Base-by-base conservation (phyloP, 2,797 vertebrate genomes). In the Siniperca undulata region DNA sequence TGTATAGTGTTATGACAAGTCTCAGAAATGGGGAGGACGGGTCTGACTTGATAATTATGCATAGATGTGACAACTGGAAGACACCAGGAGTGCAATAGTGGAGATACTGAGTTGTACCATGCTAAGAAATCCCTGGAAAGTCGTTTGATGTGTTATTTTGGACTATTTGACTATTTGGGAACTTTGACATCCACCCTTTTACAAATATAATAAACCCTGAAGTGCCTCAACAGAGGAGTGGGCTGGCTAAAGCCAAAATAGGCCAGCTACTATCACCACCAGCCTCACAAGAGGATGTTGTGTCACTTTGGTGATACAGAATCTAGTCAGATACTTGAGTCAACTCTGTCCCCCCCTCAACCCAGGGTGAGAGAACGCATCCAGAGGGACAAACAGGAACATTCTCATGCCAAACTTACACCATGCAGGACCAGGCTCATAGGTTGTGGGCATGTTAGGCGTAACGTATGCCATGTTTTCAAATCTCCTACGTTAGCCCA, bases 41-140 rank as follows among this genome's bases (percentile, higher is more conserved):
- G 19, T 65, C 44, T 65, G n/a, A 64, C 61, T 38, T 61, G 59
- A 14, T 61, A 65, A 65, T 46, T 52, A 55, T 70, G 36, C 22
- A 17, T 8, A 11, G 14, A 55, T 24, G 7, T 70, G 16, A 48
- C 17, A 52, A 68, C 19, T 34, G 13, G 12, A 55, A 42, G 17
- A 70, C 5, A 65, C 16, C 8, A 48, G 17, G 3, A 65, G 13
- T 10, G 42, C n/a, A 56, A 27, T 27, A 10, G 22, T 11, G 3
- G 7, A 40, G 34, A 40, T 40, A 34, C 46, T 48, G 46, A 6
- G 11, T 5, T 58, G 40, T 16, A 60, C 58, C 36, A 62, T n/a
- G 60, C 6, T 64, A n/a, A 64, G 11, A 64, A 3, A 44, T 59
- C 8, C 42, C 62, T 65, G 30, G 4, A 53, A 52, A 52, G 22